Conservation (phyloP, 2,888 invertebrate genomes). For the Eilema caniola region DNA sequence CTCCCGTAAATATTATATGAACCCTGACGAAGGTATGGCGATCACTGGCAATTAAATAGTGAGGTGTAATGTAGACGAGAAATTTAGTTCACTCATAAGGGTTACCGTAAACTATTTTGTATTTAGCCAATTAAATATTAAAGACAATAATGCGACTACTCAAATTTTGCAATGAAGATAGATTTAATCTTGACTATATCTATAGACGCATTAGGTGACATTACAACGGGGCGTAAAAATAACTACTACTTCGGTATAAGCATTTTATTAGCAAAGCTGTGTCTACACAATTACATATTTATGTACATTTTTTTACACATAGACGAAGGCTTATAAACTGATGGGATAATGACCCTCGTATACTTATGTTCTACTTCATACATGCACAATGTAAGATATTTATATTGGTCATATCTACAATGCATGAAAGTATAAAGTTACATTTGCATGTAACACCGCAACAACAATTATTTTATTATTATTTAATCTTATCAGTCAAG, state of each 20-base stretch:
- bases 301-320: too few relatives aligned
- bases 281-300: too few relatives aligned
- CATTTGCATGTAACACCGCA: neutral
- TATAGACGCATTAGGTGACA: too few relatives aligned
- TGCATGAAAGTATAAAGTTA: neutral
- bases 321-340: neutral
- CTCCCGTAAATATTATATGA: conserved; percentile 63
- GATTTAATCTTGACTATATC: neutral
- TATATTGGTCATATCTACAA: neutral
- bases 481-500: neutral
- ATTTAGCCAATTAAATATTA: conserved; percentile 6
- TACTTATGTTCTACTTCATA: neutral
- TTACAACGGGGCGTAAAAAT: too few relatives aligned
- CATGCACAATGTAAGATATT: neutral
- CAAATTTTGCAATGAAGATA: neutral
- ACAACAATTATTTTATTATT: neutral
- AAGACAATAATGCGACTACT: neutral
- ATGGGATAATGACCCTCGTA: neutral
- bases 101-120: conserved; percentile 18
- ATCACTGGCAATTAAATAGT: conserved; percentile 68
- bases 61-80: conserved; percentile 58
- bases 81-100: conserved; percentile 56
- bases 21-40: conserved; percentile 58
- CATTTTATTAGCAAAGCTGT: too few relatives aligned
- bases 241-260: too few relatives aligned